Conservation (phyloP, 35 echinoderm and acorn worm species). For the Heliocidaris tuberculata region DNA sequence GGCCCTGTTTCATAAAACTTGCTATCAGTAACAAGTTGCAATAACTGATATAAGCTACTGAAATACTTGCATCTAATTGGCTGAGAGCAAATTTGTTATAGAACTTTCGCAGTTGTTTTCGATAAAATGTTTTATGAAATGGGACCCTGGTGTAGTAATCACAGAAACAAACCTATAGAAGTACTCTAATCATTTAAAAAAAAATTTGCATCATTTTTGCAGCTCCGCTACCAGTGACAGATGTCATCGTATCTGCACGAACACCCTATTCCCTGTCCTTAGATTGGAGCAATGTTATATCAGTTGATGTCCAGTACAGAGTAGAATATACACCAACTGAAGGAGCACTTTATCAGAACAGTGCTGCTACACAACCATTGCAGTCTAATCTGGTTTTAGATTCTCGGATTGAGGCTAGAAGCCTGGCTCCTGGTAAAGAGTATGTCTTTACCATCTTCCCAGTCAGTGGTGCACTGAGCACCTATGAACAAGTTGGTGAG, state of each 20-base stretch:
- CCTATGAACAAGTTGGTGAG: background rate
- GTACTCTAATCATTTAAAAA: too few species aligned
- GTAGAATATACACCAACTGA: background rate
- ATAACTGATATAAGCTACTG: too few species aligned
- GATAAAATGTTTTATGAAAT: too few species aligned
- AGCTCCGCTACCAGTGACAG: background rate
- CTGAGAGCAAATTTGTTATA: too few species aligned
- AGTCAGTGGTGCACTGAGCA: background rate
- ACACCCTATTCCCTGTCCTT: background rate
- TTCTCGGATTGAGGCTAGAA: background rate
- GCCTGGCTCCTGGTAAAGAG: background rate
- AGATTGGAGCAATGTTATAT: background rate
- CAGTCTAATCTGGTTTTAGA: background rate
- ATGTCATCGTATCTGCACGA: background rate
- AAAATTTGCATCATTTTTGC: background rate
- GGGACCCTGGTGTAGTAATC: too few species aligned
- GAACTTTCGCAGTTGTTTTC: too few species aligned
- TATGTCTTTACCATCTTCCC: background rate
- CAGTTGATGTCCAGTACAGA: background rate
- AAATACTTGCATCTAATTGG: too few species aligned
- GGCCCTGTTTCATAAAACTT: too few species aligned
- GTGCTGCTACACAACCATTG: background rate
- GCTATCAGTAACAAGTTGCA: too few species aligned
- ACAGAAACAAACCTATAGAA: too few species aligned
- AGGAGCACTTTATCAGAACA: background rate